Conservation (phyloP, 1,140 invertebrate genomes). For the Geopemphigus sp. region DNA sequence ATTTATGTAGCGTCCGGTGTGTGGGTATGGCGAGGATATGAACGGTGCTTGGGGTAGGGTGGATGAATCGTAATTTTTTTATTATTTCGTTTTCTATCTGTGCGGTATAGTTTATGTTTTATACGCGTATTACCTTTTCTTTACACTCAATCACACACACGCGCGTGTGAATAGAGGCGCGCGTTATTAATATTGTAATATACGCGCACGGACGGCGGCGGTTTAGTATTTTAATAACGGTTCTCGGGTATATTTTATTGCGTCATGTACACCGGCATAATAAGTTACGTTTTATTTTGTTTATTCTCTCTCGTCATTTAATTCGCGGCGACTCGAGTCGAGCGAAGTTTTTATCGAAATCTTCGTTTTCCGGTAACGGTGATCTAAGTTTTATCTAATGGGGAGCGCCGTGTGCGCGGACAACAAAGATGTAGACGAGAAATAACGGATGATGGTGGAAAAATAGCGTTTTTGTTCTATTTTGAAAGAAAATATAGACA, state of each 20-base stretch:
- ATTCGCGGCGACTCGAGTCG: not conserved
- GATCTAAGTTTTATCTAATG: not conserved
- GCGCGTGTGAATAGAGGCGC: not conserved
- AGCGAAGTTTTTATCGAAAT: slow-evolving; percentile 16
- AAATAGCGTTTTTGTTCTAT: no score
- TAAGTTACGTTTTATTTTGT: not conserved
- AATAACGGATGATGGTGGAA: no score
- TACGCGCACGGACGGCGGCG: not conserved
- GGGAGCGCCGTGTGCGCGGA: no score
- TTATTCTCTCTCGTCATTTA: no score
- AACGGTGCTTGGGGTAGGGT: no score
- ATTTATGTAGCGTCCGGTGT: not conserved
- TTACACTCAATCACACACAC: not conserved
- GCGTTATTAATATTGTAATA: not conserved
- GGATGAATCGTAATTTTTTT: not conserved
- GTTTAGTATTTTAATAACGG: slow-evolving; percentile 2
- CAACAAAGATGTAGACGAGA: no score
- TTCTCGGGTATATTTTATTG: not conserved
- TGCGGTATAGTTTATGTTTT: slow-evolving; percentile 6
- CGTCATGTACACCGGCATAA: not conserved
- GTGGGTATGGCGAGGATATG: no score
- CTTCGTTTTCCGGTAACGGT: not conserved
- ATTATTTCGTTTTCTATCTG: not conserved
- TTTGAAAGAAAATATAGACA: no score
- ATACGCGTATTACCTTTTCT: not conserved